phyloP scores from a whole-genome alignment of 2,113 vertebrate genomes.

The Hemiscyllium ocellatum region DNA sequence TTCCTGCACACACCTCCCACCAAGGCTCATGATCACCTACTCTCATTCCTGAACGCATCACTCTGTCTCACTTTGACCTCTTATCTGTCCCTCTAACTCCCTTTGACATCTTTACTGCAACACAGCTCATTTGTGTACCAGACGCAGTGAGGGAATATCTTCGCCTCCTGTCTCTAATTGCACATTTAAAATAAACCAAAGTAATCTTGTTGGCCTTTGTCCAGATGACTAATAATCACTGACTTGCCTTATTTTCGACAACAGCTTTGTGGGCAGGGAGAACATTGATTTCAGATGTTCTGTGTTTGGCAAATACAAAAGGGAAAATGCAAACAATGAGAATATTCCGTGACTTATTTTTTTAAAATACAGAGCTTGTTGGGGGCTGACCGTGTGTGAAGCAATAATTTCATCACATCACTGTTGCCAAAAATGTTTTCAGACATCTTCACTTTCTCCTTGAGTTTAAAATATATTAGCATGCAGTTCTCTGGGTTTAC shows the following conservation, averaged over 20 bases:
- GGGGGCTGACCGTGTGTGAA: background rate
- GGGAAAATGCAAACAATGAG: background rate
- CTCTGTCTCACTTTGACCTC: too few species aligned
- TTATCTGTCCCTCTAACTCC: too few species aligned
- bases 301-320: background rate
- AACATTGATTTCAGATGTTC: background rate
- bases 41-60: too few species aligned
- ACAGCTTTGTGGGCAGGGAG: background rate
- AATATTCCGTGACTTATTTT: background rate
- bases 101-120: background rate
- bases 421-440: background rate
- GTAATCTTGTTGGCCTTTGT: background rate
- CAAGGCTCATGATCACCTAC: too few species aligned
- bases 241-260: background rate
- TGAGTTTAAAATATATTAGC: background rate
- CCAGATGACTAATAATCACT: background rate
- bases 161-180: too few species aligned
- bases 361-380: background rate
- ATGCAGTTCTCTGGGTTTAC: background rate
- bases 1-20: too few species aligned
- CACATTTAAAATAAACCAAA: conserved; percentile 1
- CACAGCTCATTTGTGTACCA: background rate
- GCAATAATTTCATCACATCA: background rate
- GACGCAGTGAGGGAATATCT: background rate
- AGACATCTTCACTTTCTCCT: background rate